Evolutionary conservation across 53 echinoderm and acorn worm genomes (phyloP).

Genomic region (Patiria pectinifera): DNA sequence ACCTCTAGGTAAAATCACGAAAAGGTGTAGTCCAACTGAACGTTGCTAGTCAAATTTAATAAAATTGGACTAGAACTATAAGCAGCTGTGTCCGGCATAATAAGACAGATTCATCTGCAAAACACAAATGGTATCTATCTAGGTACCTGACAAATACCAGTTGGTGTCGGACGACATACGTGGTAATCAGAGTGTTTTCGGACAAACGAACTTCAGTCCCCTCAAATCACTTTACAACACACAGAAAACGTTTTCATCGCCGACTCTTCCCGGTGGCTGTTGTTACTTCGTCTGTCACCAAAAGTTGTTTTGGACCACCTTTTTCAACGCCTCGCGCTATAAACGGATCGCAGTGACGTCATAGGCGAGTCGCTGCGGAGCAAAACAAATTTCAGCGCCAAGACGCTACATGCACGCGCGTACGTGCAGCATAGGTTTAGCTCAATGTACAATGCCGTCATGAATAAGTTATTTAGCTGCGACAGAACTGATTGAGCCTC

Average conservation of each 20-base stretch:
- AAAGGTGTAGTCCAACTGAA: too few species aligned
- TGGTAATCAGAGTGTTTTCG: not conserved
- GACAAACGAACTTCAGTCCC: not conserved
- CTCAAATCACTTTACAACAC: not conserved
- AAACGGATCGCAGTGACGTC: constrained; percentile 55
- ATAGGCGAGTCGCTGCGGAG: not conserved
- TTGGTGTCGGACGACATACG: not conserved
- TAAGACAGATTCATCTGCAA: too few species aligned
- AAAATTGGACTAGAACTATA: too few species aligned
- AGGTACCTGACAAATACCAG: not conserved
- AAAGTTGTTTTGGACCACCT: constrained; percentile 38
- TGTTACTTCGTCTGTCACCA: not conserved
- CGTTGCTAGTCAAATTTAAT: too few species aligned
- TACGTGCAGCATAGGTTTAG: not conserved
- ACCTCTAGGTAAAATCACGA: too few species aligned
- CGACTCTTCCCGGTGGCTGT: not conserved
- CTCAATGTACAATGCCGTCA: not conserved
- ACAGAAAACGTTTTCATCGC: not conserved
- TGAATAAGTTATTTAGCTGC: too few species aligned
- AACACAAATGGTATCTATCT: too few species aligned
- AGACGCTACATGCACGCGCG: not conserved
- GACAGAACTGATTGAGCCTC: not conserved
- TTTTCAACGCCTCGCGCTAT: constrained; percentile 7
- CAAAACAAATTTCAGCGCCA: constrained; percentile 14
- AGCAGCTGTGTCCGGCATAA: too few species aligned